Percentiles rank a stretch among this genome's conserved stretches.
phyloP scores from a whole-genome alignment of 2,797 vertebrate species.

The Apogon talboti region DNA sequence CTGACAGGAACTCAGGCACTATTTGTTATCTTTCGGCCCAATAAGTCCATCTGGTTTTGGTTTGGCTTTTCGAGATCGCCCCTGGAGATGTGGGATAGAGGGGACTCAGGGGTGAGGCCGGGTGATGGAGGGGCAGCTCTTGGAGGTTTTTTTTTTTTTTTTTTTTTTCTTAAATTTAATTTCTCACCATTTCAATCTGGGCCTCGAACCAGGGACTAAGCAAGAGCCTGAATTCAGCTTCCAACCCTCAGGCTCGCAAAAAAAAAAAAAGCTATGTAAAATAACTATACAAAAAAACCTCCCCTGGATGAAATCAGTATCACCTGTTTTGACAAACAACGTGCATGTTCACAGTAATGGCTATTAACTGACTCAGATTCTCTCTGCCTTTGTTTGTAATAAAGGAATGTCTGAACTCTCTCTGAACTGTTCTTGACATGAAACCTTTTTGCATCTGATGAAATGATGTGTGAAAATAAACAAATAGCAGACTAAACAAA shows the following conservation, averaged over 20 bases:
- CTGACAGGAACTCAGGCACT: constrained; percentile 89
- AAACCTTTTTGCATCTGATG: constrained; percentile 71
- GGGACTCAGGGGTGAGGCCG: constrained; percentile 75
- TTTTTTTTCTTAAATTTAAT: constrained; percentile 85
- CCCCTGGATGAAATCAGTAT: constrained; percentile 89
- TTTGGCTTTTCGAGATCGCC: constrained; percentile 93
- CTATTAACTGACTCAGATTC: constrained; percentile 84
- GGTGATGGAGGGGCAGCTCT: constrained; percentile 76
- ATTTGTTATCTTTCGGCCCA: constrained; percentile 97
- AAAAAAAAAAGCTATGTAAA: constrained; percentile 41
- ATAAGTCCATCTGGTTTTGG: constrained; percentile 99
- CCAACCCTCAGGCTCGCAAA: constrained; percentile 84
- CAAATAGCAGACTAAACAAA: constrained; percentile 71
- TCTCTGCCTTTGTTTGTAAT: constrained; percentile 75
- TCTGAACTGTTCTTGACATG: constrained; percentile 80
- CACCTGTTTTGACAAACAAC: constrained; percentile 91
- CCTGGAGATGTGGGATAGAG: constrained; percentile 84
- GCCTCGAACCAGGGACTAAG: constrained; percentile 87
- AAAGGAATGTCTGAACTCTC: constrained; percentile 85
- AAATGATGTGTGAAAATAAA: constrained; percentile 76
- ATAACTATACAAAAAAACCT: constrained; percentile 17
- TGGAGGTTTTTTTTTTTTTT: constrained; percentile 74
- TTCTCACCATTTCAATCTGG: constrained; percentile 93
- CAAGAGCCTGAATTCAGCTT: constrained; percentile 77
- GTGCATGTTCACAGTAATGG: constrained; percentile 86